Evolutionary conservation across 2,888 invertebrate genomes (phyloP), one percentile per base, ranked within the genome.

Genomic region (Cerastis rubricosa): DNA sequence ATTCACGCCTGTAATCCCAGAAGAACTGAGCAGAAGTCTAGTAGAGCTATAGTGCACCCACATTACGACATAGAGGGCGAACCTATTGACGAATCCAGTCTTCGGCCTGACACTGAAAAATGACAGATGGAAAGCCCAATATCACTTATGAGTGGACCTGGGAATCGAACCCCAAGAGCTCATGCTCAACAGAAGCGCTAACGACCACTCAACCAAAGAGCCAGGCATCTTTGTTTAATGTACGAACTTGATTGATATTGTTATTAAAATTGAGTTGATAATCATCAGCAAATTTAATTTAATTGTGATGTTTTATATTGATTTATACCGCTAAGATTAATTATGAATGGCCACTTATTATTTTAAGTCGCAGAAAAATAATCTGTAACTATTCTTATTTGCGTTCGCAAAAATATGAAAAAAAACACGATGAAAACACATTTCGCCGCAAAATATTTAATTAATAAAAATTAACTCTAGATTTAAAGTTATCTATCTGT

Each of bases 301-400:
- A 80, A 80, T 35, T 25, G 19, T 64, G 1, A 25, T 78, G 64
- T 65, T 63, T 7, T 75, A 3, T 40, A 17, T 17, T 81, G 17
- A 54, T 47, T 74, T 5, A 14, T 17, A 19, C 6, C 19, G 14
- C 2, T n/a, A 12, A 63, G 45, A 63, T 73, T 29, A 64, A n/a
- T 19, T 40, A 29, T 2, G 2, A 19, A 17, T 22, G 19, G 8
- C 1, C 29, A 25, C 1, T 4, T n/a, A 61, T 70, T 61, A 29
- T 59, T 43, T 68, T 49, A 29, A 43, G 64, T 63, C 8, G n/a
- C 5, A 54, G n/a, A 54, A 54, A 17, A 47, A 14, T 17, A 6
- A 3, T 19, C 19, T 40, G 40, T 49, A 54, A 54, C 14, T 22
- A 22, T 40, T 17, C 7, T 1, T 14, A 68, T 19, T 63, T 49